These are phyloP conservation scores for Microhierax caerulescens DNA, from an alignment of 2,797 vertebrate genomes.

Conservation along the genomic window DNA sequence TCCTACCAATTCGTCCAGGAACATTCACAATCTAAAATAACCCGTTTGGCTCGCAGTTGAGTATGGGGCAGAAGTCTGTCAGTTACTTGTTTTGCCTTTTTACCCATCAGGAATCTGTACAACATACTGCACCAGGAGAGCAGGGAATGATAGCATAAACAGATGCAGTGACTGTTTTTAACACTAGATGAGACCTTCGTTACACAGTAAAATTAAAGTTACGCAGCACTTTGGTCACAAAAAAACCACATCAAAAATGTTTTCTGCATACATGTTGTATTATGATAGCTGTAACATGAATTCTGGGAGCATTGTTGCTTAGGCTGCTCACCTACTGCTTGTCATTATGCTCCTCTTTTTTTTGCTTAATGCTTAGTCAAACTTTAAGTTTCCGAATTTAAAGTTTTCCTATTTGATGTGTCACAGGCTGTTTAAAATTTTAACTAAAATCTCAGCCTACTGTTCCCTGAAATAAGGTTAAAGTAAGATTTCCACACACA, in stretches of 20 bases:
- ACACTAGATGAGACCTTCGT: neutral
- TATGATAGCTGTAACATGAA: too few species aligned
- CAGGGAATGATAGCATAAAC: too few species aligned
- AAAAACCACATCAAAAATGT: neutral
- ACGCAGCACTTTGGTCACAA: neutral
- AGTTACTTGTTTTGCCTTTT: neutral
- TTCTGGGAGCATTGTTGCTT: neutral
- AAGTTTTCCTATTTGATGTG: neutral
- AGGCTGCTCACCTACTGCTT: neutral
- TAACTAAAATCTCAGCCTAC: neutral
- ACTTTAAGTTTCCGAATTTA: neutral
- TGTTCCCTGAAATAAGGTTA: neutral
- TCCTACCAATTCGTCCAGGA: neutral
- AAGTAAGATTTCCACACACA: neutral
- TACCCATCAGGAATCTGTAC: neutral
- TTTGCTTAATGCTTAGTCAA: neutral
- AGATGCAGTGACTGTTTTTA: neutral
- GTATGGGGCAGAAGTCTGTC: neutral
- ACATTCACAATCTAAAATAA: too few species aligned
- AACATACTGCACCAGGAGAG: neutral
- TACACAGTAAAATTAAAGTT: neutral
- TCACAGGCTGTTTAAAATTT: neutral
- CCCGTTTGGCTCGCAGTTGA: neutral
- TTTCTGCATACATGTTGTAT: fast-evolving
- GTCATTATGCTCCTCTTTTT: neutral